phyloP scores from a whole-genome alignment of 2,113 vertebrate genomes.

The Pholis gunnellus region DNA sequence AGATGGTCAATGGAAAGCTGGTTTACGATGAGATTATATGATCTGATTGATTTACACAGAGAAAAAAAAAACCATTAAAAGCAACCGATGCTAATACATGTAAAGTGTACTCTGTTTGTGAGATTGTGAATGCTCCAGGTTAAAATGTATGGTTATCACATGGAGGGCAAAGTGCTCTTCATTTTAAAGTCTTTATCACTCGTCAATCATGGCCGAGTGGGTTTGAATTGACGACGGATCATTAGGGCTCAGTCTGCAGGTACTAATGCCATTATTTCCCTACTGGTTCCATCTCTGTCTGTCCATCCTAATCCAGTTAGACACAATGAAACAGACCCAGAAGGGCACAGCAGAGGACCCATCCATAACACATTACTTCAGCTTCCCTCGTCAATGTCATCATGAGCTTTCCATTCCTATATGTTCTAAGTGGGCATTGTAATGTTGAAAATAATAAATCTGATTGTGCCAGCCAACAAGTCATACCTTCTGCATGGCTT shows the following conservation, averaged over 20 bases:
- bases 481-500: slow-evolving; percentile 9
- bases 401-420: slow-evolving; percentile 3
- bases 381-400: background rate
- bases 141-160: slow-evolving; percentile 70
- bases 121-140: slow-evolving; percentile 41
- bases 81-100: slow-evolving; percentile 63
- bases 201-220: slow-evolving; percentile 66
- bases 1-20: slow-evolving; percentile 69
- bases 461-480: background rate
- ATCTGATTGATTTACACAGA: slow-evolving; percentile 64
- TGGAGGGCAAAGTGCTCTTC: slow-evolving; percentile 76
- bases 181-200: slow-evolving; percentile 81
- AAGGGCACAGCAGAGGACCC: slow-evolving; percentile 37
- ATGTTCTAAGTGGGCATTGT: background rate
- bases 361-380: slow-evolving; percentile 39
- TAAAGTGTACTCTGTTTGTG: slow-evolving; percentile 48
- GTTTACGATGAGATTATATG: slow-evolving; percentile 63
- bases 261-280: slow-evolving; percentile 79
- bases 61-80: slow-evolving; percentile 60
- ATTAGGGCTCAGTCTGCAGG: slow-evolving; percentile 65
- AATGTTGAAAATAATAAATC: background rate
- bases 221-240: slow-evolving; percentile 75
- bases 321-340: slow-evolving; percentile 62
- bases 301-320: slow-evolving; percentile 78
- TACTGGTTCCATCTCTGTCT: slow-evolving; percentile 63